Evolutionary conservation across 2,888 invertebrate species (phyloP).

Genomic region (Ectemnius lituratus): DNA sequence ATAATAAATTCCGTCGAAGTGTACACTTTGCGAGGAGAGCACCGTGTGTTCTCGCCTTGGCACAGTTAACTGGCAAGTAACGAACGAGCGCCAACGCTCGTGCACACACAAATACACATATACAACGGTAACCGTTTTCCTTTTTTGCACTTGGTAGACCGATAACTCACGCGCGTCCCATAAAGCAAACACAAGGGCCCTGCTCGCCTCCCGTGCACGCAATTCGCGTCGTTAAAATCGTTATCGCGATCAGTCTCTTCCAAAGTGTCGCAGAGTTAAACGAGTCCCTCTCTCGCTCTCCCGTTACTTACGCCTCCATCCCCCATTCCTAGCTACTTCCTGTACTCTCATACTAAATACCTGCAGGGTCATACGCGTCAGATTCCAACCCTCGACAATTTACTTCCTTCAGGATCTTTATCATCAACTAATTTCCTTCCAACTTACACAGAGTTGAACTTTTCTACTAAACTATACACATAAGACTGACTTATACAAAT

Average conservation of each 20-base stretch:
- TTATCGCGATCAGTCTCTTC: slow-evolving; percentile 35
- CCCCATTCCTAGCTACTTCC: too few relatives aligned
- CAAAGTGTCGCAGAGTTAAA: background rate
- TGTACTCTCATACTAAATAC: too few relatives aligned
- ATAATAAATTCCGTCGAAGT: slow-evolving; percentile 50
- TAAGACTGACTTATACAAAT: too few relatives aligned
- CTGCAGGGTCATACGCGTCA: too few relatives aligned
- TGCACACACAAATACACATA: too few relatives aligned
- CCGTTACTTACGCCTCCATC: too few relatives aligned
- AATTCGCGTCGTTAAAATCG: slow-evolving; percentile 33
- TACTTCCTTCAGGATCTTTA: too few relatives aligned
- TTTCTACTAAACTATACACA: too few relatives aligned
- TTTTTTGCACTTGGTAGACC: slow-evolving; percentile 56
- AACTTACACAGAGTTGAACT: too few relatives aligned
- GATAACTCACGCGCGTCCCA: slow-evolving; percentile 48
- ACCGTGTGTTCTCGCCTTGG: slow-evolving; percentile 53
- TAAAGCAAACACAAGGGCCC: background rate
- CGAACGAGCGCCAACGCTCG: slow-evolving; percentile 22
- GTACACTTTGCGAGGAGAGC: slow-evolving; percentile 30
- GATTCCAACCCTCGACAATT: too few relatives aligned
- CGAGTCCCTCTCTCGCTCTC: slow-evolving; percentile 2
- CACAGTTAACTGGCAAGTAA: slow-evolving; percentile 60
- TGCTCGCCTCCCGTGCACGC: slow-evolving; percentile 1
- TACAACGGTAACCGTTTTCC: slow-evolving; percentile 52
- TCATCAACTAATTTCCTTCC: too few relatives aligned